These are phyloP conservation scores for Urocolius indicus DNA, from an alignment of 2,113 vertebrate genomes.

Conservation along the genomic window DNA sequence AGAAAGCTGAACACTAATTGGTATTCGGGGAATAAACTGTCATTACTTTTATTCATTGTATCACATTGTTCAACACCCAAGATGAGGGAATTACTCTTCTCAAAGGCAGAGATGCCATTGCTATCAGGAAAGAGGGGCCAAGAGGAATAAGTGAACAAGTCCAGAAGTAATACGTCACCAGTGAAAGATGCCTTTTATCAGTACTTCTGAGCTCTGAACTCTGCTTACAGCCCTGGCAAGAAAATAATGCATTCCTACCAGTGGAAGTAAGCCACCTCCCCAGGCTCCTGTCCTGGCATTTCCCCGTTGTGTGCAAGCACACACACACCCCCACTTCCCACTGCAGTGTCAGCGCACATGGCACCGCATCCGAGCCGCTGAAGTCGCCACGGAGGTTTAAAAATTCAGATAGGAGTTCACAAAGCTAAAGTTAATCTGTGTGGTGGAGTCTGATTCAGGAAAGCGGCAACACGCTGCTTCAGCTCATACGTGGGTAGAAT, in stretches of 20 bases:
- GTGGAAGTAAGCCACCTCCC: background rate
- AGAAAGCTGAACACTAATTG: slow-evolving; percentile 1
- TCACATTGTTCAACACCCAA: background rate
- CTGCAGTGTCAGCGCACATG: fast-evolving
- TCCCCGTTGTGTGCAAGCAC: fast-evolving
- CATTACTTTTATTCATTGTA: slow-evolving; percentile 15
- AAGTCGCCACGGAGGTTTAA: background rate
- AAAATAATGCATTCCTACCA: fast-evolving
- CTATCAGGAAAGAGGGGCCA: background rate
- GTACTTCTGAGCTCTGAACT: background rate
- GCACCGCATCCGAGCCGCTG: background rate
- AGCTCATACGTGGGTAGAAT: background rate
- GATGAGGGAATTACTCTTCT: background rate
- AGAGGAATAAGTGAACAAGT: background rate
- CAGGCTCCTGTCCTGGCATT: fast-evolving
- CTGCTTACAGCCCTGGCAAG: background rate
- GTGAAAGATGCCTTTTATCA: background rate
- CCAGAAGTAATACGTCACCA: background rate
- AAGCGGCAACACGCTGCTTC: background rate
- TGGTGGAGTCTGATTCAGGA: background rate
- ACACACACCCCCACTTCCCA: background rate
- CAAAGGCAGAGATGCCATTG: background rate
- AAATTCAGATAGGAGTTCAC: background rate
- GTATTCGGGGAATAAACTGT: slow-evolving; percentile 4
- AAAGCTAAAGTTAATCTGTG: background rate